Base-by-base conservation (phyloP, 2,888 invertebrate species). In the Leptopterna dolabrata region DNA sequence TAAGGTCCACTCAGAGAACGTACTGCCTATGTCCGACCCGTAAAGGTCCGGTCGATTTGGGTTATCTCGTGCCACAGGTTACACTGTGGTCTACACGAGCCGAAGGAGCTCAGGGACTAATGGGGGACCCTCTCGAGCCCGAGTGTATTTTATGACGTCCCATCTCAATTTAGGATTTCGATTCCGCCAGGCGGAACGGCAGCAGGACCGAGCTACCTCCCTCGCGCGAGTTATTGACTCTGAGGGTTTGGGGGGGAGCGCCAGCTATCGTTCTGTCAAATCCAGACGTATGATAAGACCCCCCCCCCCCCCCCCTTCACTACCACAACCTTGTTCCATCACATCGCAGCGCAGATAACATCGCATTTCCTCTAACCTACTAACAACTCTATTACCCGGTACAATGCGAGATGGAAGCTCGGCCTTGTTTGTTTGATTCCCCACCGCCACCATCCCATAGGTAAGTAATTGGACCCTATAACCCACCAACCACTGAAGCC, bases 311-410 rank as follows among this genome's bases (percentile, higher is more conserved):
- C 29, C n/a, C n/a, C 11, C 11, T 47, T 14, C 47, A 47, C 11
- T 47, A 14, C 47, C 47, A 47, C 47, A 11, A 47, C 47, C n/a
- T n/a, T n/a, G n/a, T 36, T 73, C 73, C 16, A 73, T 73, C 41
- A 16, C 55, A 30, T 27, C 51, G n/a, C 30, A 81, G 80, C 13
- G 55, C 29, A 81, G 81, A 81, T 81, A 81, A 81, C 51, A 81
- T 81, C 81, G 81, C 55, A 81, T 81, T 81, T 51, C 81, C 51
- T 51, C 81, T 51, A 81, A 81, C 81, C 81, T 51, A 51, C 81
- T 47, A 51, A 81, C 81, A 81, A 55, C 81, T 81, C 81, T 29
- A 81, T 81, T 81, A 81, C 81, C 30, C 27, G 29, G 51, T 36
- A 81, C 81, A 81, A 81, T 81, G 55, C 51, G 30, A n/a, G 55